phyloP scores from a whole-genome alignment of 2,113 vertebrate species.

The Alces alces region DNA sequence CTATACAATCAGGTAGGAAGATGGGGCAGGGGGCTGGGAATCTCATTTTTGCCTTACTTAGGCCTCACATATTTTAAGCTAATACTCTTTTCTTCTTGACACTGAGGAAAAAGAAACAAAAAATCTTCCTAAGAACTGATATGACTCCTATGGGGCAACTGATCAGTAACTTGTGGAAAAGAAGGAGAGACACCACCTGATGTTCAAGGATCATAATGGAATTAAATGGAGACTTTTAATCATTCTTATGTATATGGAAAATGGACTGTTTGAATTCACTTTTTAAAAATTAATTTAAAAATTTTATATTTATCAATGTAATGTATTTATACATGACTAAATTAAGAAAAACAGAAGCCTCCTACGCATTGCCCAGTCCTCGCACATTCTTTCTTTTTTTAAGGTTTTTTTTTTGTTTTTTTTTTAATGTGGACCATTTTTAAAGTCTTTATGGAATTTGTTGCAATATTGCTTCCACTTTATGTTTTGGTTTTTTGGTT shows the following conservation, averaged over 20 bases:
- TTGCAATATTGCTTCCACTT: background rate
- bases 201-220: background rate
- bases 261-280: background rate
- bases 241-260: background rate
- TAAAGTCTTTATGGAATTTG: background rate
- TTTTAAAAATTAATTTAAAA: background rate
- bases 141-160: background rate
- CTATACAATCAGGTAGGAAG: background rate
- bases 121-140: background rate
- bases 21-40: background rate
- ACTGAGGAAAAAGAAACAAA: background rate
- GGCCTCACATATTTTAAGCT: background rate
- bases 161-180: background rate
- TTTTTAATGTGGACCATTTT: background rate
- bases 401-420: background rate
- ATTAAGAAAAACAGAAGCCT: background rate
- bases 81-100: background rate
- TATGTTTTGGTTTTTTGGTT: background rate
- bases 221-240: background rate
- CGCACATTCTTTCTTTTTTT: background rate
- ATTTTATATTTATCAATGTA: background rate
- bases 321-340: background rate
- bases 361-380: fast-evolving
- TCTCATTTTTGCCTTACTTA: background rate
- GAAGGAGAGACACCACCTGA: background rate